Base-by-base conservation (phyloP, 2,888 invertebrate species). In the Norana najaformis region DNA sequence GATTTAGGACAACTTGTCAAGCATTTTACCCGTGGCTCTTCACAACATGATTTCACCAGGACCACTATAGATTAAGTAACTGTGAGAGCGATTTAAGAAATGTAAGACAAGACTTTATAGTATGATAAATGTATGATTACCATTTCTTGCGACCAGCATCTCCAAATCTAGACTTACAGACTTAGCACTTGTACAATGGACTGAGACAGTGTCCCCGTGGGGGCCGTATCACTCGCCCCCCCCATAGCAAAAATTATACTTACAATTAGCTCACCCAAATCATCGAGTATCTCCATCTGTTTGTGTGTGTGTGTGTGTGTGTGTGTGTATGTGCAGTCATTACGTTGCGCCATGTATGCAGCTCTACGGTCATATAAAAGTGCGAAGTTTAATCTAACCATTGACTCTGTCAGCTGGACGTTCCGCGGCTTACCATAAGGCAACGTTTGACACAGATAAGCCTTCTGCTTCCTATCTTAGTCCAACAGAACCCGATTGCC, bases 361-460 rank as follows among this genome's bases (percentile, higher is more conserved):
- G 41, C 41, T 18, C 13, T 69, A 11, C n/a, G 11, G 69, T 69
- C 69, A 69, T 69, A 16, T n/a, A 16, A 3, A 47, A 41, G 13
- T 47, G 69, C 11, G 30, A 69, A 8, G 30, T 69, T 69, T 69
- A n/a, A 69, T 69, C 30, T 30, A 69, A 69, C 0, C 4, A n/a
- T 69, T 69, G 30, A 8, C 69, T n/a, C n/a, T n/a, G 69, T 23
- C 47, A 69, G n/a, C 30, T n/a, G 13, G 14, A n/a, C 69, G 4
- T 1, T 69, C 30, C 69, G 8, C 13, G 69, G 69, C 13, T 69
- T 69, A n/a, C 30, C 69, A 69, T n/a, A n/a, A n/a, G 30, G 69
- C n/a, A 69, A n/a, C 69, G 69, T 69, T 69, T n/a, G n/a, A 69
- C 69, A 69, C 69, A n/a, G 69, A 69, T n/a, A 69, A 69, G 69